A percentile compares a stretch with the other conserved stretches of the same genome.
These are phyloP conservation scores for Colletes latitarsis DNA, from an alignment of 1,140 invertebrate genomes.

Conservation along the genomic window DNA sequence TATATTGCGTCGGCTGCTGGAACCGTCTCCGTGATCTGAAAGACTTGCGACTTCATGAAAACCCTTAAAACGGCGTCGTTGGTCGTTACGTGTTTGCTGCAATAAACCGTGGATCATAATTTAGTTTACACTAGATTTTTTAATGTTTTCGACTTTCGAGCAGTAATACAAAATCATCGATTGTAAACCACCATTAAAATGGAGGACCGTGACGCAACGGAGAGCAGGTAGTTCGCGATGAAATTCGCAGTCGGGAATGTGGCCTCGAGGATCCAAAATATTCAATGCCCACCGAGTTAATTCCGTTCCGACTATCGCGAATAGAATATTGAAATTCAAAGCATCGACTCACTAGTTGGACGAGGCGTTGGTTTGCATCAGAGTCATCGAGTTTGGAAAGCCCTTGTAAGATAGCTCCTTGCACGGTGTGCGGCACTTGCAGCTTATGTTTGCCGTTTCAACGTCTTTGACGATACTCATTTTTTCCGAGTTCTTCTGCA, in stretches of 20 bases:
- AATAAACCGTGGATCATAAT: not conserved
- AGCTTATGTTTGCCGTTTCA: slow-evolving; percentile 6
- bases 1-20: slow-evolving; percentile 46
- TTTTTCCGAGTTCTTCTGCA: not conserved
- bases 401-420: not conserved
- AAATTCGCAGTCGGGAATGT: not conserved
- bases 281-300: too few species aligned
- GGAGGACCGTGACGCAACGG: too few species aligned
- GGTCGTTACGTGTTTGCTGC: slow-evolving; percentile 10
- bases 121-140: too few species aligned
- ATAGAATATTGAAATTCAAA: not conserved
- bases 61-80: slow-evolving; percentile 23
- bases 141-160: too few species aligned
- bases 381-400: not conserved
- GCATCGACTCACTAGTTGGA: slow-evolving; percentile 25
- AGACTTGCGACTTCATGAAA: slow-evolving; percentile 30
- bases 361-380: not conserved
- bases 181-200: too few species aligned
- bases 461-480: slow-evolving; percentile 20
- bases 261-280: not conserved
- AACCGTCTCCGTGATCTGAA: not conserved
- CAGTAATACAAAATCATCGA: too few species aligned
- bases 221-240: too few species aligned
- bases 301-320: too few species aligned
- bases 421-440: slow-evolving; percentile 43